Evolutionary conservation across 2,888 invertebrate species (phyloP).

Genomic region (Stenolophus ochropezus): DNA sequence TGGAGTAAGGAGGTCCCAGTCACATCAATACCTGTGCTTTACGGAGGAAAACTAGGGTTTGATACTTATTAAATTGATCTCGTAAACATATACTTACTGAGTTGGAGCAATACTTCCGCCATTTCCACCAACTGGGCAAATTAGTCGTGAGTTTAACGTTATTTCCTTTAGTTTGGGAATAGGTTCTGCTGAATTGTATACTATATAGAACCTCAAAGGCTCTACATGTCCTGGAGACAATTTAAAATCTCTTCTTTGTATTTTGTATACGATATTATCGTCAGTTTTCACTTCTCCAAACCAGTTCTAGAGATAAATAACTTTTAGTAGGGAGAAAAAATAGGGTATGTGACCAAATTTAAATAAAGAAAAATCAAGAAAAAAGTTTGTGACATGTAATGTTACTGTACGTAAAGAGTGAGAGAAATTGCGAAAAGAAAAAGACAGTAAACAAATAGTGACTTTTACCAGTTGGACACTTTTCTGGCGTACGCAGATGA

Average conservation of each 20-base stretch:
- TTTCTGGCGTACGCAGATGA: too few relatives aligned
- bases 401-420: too few relatives aligned
- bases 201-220: conserved; percentile 75
- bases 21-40: not conserved
- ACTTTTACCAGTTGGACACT: too few relatives aligned
- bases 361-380: too few relatives aligned
- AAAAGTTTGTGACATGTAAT: too few relatives aligned
- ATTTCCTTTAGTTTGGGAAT: conserved; percentile 73
- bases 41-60: too few relatives aligned
- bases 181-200: conserved; percentile 73
- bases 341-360: too few relatives aligned
- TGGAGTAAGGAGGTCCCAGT: not conserved
- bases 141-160: not conserved
- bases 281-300: conserved; percentile 75
- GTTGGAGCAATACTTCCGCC: not conserved
- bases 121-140: not conserved
- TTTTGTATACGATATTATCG: conserved; percentile 75
- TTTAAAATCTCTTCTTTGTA: conserved; percentile 75
- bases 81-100: conserved; percentile 35
- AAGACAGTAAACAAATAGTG: too few relatives aligned
- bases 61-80: too few relatives aligned
- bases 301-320: conserved; percentile 72
- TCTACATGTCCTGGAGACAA: conserved; percentile 74
- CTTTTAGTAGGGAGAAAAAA: too few relatives aligned
- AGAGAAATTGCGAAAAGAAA: too few relatives aligned